These are phyloP conservation scores for Pyrocephalus nanus DNA, from an alignment of 2,797 vertebrate genomes.

Conservation along the genomic window DNA sequence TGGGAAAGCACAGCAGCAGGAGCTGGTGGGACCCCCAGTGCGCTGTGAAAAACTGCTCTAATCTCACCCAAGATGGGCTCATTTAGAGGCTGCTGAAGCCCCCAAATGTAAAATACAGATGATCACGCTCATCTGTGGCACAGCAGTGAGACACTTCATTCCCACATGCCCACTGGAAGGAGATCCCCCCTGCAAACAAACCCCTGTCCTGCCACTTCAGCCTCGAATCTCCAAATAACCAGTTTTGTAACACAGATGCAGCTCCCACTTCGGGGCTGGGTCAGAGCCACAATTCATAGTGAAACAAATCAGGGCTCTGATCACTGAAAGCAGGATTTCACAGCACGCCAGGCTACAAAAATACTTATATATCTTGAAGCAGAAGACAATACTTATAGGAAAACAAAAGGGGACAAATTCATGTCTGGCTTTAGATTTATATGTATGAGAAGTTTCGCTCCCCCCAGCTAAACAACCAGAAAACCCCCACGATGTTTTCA, in stretches of 20 bases:
- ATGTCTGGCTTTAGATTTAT: neutral
- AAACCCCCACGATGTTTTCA: neutral
- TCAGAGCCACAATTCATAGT: neutral
- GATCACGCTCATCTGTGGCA: fast-evolving
- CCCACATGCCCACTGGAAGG: fast-evolving
- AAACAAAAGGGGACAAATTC: conserved; percentile 5
- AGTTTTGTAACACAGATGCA: neutral
- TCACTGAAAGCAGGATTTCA: neutral
- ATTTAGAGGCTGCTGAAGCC: neutral
- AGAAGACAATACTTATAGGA: neutral
- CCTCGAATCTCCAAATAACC: neutral
- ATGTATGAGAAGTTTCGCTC: neutral
- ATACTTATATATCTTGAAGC: neutral
- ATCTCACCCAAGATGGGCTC: neutral
- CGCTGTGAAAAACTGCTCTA: neutral
- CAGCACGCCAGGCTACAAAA: neutral
- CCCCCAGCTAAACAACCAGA: neutral
- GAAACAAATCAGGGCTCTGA: conserved; percentile 25
- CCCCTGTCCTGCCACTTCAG: neutral
- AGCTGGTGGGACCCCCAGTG: fast-evolving
- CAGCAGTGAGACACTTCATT: neutral
- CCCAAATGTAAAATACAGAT: neutral
- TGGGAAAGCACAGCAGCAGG: fast-evolving
- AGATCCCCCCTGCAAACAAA: neutral
- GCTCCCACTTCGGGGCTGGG: neutral